Evolutionary conservation across 2,888 invertebrate species (phyloP).

Genomic region (Zaprionus bogoriensis): DNA sequence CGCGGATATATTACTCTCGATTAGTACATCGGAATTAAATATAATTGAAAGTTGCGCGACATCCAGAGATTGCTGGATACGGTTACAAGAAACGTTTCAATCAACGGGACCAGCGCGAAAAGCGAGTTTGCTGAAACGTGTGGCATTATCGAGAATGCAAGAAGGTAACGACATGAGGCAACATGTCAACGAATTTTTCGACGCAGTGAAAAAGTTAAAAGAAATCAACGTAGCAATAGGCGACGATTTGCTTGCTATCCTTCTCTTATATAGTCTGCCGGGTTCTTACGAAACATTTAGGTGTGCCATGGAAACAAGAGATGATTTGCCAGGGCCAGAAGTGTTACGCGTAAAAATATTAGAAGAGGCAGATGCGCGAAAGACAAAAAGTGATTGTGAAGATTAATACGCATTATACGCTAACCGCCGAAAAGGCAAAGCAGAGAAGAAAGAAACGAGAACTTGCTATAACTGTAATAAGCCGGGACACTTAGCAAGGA

Average conservation of each 20-base stretch:
- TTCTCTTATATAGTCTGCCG: not conserved
- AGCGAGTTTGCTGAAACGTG: not conserved
- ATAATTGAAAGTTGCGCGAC: not conserved
- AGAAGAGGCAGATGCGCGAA: not conserved
- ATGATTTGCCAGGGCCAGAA: not conserved
- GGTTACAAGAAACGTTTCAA: conserved; percentile 1
- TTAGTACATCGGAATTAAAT: not conserved
- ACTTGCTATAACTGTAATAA: too few species aligned
- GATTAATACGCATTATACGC: not conserved
- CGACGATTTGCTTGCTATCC: conserved; percentile 1
- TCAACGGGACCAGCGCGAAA: conserved; percentile 16
- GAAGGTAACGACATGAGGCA: not conserved
- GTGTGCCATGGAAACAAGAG: not conserved
- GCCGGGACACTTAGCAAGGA: too few species aligned
- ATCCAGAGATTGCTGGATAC: not conserved
- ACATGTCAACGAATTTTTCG: conserved; percentile 16
- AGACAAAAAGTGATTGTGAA: not conserved
- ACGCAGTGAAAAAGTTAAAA: not conserved
- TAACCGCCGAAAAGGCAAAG: conserved; percentile 1
- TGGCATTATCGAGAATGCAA: conserved; percentile 3
- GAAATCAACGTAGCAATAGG: conserved; percentile 11
- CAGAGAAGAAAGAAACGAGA: not conserved
- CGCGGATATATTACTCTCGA: not conserved
- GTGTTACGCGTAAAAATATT: not conserved
- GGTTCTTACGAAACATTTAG: not conserved